phyloP scores from a whole-genome alignment of 2,888 invertebrate species.

The Eristalinus aeneus region DNA sequence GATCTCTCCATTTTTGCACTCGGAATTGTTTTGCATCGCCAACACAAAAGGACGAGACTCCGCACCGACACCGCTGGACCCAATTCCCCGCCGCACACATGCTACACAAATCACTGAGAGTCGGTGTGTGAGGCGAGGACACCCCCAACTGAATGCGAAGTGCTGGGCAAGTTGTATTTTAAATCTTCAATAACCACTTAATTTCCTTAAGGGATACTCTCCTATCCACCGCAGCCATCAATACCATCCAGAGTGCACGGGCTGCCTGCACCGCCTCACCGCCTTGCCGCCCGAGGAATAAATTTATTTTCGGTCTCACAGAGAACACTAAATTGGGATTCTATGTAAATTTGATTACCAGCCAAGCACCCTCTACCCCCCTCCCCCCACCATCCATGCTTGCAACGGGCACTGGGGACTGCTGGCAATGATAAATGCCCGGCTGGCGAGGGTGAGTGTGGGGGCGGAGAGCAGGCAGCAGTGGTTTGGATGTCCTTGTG shows the following conservation, averaged over 20 bases:
- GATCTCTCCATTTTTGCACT: constrained; percentile 41
- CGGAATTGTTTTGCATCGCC: constrained; percentile 54
- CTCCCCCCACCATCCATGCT: constrained; percentile 24
- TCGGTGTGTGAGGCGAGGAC: constrained; percentile 2
- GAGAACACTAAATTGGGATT: constrained; percentile 70
- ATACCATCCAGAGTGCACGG: background rate
- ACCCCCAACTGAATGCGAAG: too few relatives aligned
- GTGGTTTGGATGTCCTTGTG: constrained; percentile 20
- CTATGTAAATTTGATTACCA: constrained; percentile 71
- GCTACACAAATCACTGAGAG: constrained; percentile 67
- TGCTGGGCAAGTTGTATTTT: constrained; percentile 51
- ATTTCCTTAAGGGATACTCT: constrained; percentile 69
- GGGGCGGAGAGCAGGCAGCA: constrained; percentile 11
- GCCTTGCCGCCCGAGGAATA: constrained; percentile 43
- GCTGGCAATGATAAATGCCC: too few relatives aligned
- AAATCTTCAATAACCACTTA: constrained; percentile 71
- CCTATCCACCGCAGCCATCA: background rate
- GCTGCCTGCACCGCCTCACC: constrained; percentile 6
- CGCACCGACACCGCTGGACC: background rate
- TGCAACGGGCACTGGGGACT: too few relatives aligned
- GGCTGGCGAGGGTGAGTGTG: background rate
- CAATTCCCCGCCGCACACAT: background rate
- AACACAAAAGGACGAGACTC: background rate
- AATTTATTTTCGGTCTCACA: constrained; percentile 66
- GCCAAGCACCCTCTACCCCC: constrained; percentile 33